These are phyloP conservation scores for Pseudomyrmex gracilis DNA, from an alignment of 1,140 invertebrate species.

Conservation along the genomic window DNA sequence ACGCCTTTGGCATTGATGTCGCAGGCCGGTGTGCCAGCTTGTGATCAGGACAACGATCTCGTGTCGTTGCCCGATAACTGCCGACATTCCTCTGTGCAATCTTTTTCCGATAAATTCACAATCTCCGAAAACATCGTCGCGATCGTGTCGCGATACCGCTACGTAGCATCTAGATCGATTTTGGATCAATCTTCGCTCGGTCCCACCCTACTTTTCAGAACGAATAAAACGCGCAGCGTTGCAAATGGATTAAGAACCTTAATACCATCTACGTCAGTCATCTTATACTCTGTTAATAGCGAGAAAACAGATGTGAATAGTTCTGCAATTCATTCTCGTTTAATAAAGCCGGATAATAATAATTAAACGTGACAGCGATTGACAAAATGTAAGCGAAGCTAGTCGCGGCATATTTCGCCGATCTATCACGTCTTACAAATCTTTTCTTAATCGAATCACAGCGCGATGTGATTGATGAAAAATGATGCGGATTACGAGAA, in stretches of 20 bases:
- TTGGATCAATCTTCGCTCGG: neutral
- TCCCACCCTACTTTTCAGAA: neutral
- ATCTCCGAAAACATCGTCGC: slow-evolving; percentile 45
- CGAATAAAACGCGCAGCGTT: neutral
- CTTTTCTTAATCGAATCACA: neutral
- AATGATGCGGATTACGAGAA: slow-evolving; percentile 3
- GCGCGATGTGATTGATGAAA: slow-evolving; percentile 11
- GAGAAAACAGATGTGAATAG: neutral
- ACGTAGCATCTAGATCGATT: slow-evolving; percentile 11
- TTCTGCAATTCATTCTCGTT: slow-evolving; percentile 7
- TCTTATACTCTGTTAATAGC: slow-evolving; percentile 1
- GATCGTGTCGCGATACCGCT: slow-evolving; percentile 5
- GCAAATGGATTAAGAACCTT: neutral
- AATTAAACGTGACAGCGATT: neutral
- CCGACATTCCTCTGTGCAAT: slow-evolving; percentile 28
- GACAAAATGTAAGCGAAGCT: neutral
- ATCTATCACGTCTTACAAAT: neutral
- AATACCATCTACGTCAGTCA: neutral
- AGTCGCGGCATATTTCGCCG: neutral
- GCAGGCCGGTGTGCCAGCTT: slow-evolving; percentile 65
- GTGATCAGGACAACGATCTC: slow-evolving; percentile 72
- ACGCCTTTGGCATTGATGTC: slow-evolving; percentile 60
- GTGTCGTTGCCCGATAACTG: slow-evolving; percentile 31
- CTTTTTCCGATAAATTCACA: slow-evolving; percentile 53
- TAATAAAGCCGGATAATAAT: neutral